Conservation (phyloP, 2,113 vertebrate species). For the Hyperopisus bebe region DNA sequence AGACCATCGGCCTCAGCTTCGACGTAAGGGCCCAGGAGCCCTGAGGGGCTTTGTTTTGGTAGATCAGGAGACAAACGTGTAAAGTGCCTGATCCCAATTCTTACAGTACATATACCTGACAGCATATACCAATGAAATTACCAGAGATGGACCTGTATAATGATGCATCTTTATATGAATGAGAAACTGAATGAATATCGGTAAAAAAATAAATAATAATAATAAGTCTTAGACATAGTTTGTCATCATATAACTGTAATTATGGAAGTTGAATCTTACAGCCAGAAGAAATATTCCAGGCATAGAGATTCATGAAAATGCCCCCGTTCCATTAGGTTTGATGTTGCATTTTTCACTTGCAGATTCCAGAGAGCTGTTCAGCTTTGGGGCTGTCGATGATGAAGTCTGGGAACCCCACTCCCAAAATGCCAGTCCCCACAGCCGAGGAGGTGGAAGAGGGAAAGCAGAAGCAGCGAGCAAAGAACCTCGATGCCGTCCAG, state of each 20-base stretch:
- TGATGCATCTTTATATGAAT: not conserved
- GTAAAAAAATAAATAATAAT: not conserved
- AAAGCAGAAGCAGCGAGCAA: constrained; percentile 66
- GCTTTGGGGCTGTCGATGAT: constrained; percentile 69
- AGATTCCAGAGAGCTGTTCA: constrained; percentile 75
- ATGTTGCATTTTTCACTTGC: not conserved
- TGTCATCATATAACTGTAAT: not conserved
- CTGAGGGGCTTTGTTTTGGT: not conserved
- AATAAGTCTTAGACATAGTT: not conserved
- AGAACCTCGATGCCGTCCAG: constrained; percentile 77
- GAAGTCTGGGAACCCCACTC: constrained; percentile 54
- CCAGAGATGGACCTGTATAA: not conserved
- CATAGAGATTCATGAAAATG: not conserved
- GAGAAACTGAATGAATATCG: not conserved
- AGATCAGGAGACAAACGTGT: not conserved
- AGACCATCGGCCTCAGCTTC: constrained; percentile 88
- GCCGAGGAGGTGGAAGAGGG: constrained; percentile 68
- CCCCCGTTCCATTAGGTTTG: not conserved
- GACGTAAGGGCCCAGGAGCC: constrained; percentile 61
- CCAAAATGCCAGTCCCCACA: constrained; percentile 48
- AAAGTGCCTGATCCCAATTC: not conserved
- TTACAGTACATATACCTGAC: not conserved
- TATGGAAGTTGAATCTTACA: not conserved
- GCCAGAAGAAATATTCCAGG: not conserved
- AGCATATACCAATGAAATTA: not conserved